phyloP scores from a whole-genome alignment of 2,797 vertebrate species.

The Molossus molossus region DNA sequence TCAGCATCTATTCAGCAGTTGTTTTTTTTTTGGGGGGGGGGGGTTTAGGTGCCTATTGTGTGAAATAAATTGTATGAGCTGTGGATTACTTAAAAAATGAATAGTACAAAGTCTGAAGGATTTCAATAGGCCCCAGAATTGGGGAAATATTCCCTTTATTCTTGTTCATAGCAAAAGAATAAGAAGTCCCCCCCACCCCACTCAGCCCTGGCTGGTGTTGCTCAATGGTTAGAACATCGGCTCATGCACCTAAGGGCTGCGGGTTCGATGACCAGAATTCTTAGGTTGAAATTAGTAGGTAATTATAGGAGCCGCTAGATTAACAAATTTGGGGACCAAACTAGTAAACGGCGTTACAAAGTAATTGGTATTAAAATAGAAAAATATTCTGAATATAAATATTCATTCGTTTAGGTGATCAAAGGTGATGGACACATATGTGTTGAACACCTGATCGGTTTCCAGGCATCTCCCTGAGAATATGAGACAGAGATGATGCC shows the following conservation, averaged over 20 bases:
- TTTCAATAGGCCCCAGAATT: neutral
- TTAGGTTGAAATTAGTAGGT: neutral
- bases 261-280: neutral
- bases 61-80: neutral
- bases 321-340: neutral
- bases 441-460: neutral
- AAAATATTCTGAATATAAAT: neutral
- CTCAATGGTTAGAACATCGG: too few species aligned
- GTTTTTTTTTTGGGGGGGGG: neutral
- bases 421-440: neutral
- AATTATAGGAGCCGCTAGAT: neutral
- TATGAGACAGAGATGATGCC: neutral
- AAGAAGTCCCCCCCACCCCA: too few species aligned
- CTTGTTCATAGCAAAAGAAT: neutral
- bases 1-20: neutral
- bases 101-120: neutral
- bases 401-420: neutral
- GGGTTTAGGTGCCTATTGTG: neutral
- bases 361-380: neutral
- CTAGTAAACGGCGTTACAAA: neutral
- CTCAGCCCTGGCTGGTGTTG: too few species aligned
- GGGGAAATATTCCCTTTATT: neutral
- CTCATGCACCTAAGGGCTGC: too few species aligned
- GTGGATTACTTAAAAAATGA: neutral
- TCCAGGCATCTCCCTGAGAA: neutral